Evolutionary conservation across 2,888 invertebrate genomes (phyloP), one percentile per base, ranked within the genome.

Genomic region (Calliphora vomitoria): DNA sequence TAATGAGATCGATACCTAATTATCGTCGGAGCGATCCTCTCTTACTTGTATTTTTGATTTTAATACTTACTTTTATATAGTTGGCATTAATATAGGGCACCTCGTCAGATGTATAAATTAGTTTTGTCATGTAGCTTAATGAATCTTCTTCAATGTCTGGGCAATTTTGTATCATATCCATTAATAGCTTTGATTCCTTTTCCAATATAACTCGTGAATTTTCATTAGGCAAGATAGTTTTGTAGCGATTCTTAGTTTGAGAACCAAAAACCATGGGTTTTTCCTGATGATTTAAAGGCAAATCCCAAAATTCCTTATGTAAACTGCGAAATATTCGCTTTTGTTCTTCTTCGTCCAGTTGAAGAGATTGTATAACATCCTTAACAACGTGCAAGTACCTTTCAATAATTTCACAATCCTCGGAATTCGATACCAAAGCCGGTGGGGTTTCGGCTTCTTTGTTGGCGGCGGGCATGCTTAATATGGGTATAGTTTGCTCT

Each of bases 221-320:
- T 91, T 98, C 97, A 93, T 98, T 98, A 41, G 98, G 98, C 91
- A 98, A 94, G 75, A 98, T 98, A 0, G 97, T 96, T 92, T 97
- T 96, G 92, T 98, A 98, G 88, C 98, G 95, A 93, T 98, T 98
- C 94, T 98, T 98, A 15, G 96, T 95, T 89, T 98, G 97, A 38
- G 98, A 97, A 0, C 98, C 98, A 41, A 97, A 97, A 0, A 98
- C 97, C 91, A 97, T 96, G 10, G 98, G 96, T 91, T 97, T 97
- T 91, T 98, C 98, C 89, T 98, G 98, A 89, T 98, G 96, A 93
- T 98, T 98, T 86, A 97, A 95, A 0, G 98, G 98, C 91, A 98
- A 96, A 93, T 98, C 98, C 98, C 98, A 98, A 92, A 98, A 98
- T 93, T 98, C 98, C 91, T 97, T 97, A 92, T 97, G 96, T 76